Base-by-base conservation (phyloP, 1,140 invertebrate species). In the Caenorhabditis inopinata region DNA sequence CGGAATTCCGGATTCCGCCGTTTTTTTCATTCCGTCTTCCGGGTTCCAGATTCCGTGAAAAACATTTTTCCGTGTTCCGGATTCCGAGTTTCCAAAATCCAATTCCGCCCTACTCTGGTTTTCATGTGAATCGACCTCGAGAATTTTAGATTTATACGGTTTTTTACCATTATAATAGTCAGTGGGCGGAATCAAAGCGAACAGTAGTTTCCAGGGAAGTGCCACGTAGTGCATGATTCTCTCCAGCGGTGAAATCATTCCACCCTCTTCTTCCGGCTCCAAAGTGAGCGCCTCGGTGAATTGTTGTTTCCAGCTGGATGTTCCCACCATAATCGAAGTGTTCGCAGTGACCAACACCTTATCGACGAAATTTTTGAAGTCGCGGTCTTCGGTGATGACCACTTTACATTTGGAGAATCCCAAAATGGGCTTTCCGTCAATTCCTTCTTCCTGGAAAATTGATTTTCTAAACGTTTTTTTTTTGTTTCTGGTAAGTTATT, bases 141-240 rank as follows among this genome's bases (percentile, higher is more conserved):
- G n/a, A n/a, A 16, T 62, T 47, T n/a, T 21, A 58, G 35, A 74
- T 7, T 11, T 29, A 35, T 23, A 12, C 6, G 53, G 21, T 7
- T n/a, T 21, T 11, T 11, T 82, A 85, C 85, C 86, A 76, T 85
- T 88, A 16, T 77, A 49, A 75, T 87, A 88, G 78, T 87, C 95
- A 90, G 97, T 98, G n/a, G 97, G 96, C 83, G 97, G 96, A 78
- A 98, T 94, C 89, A 96, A 94, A 51, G 96, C 96, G 89, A 98
- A 98, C 21, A 98, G 89, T 68, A 99, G 90, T 90, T 99, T 99
- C 97, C 96, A 99, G 89, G 97, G 96, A 47, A 99, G 91, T 6
- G 96, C 96, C 58, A 98, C 89, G 85, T 94, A 94, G 90, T 98
- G 96, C 91, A 98, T 93, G 94, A 94, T 92, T 97, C 94, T 85